Evolutionary conservation across 30 jellyfish, hydroid and myxozoan species (phyloP), one percentile per base, ranked within the genome.

Genomic region (Mastigias papua): DNA sequence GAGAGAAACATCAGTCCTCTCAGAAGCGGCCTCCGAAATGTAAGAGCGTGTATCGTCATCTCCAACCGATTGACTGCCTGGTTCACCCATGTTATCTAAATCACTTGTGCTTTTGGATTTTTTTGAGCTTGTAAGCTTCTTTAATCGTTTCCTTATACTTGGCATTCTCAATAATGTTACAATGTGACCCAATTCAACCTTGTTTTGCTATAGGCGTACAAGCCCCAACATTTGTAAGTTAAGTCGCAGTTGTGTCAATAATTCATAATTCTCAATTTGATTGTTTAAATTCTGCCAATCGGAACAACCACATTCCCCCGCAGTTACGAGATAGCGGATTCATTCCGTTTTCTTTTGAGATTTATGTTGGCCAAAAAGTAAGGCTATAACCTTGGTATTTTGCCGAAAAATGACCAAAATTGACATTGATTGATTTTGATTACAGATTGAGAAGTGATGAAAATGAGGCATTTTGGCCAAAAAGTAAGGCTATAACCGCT

Each of bases 21-120:
- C 93, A 28, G 94, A 72, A 13, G 60, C 37, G 61, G 94, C 94
- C 54, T 85, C 94, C 25, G 94, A 85, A 17, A 73, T 60, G 51
- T 85, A 79, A 15, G 94, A 85, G 23, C 75, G 34, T 6, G 83
- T 35, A 73, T 85, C 94, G 50, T 73, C 88, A 35, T 85, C 88
- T 17, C 57, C 86, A n/a, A 30, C 27, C 15, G 78, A 22, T 27
- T 26, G 37, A 28, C 51, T 69, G 6, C 67, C 78, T 25, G 76
- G 49, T 1, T 35, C 49, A 21, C 68, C 82, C 67, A 48, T 50
- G 19, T 67, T 33, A 33, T 67, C 91, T 30, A 81, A 68, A 68
- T 67, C 84, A 20, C 77, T 46, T 34, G 85, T 85, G 63, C 94
- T 85, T 73, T 85, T 85, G 23, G 94, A 85, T 22, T 85, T 85